Evolutionary conservation across 2,797 vertebrate genomes (phyloP), one percentile per base, ranked within the genome.

Genomic region (Thripadectes ignobilis): DNA sequence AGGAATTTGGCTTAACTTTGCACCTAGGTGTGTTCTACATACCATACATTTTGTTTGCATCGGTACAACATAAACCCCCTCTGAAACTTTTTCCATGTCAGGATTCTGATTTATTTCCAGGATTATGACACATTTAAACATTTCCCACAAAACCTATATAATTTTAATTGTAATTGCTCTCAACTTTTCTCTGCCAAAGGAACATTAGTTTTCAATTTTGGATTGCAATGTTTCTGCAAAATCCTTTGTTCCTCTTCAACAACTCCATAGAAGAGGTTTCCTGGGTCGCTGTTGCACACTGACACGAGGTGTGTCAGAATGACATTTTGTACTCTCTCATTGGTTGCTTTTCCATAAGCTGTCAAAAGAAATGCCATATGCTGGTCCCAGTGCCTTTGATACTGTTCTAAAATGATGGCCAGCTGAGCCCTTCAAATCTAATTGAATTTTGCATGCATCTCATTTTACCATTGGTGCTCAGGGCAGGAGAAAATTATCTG

Each of bases 391-490:
- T 86, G 85, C n/a, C 92, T 95, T 95, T 97, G 95, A 94, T 91
- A 41, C 68, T 72, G 54, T 92, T 94, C 76, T 96, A 88, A 96
- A 95, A 81, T 3, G 76, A 85, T 95, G 93, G 72, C 94, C 83
- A 95, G 93, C 88, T 96, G 94, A 96, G 94, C 80, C 85, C 66
- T 93, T 95, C 90, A 88, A 85, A 90, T 75, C 36, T 97, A 93
- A 92, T 92, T 92, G 88, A 96, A 93, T 95, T 94, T 95, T 95
- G 76, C 88, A 95, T 96, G 92, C 63, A 94, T 95, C 83, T 95
- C 76, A 88, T 68, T 90, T 74, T 88, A 49, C 12, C 36, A 65
- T 29, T 81, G 79, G 51, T 72, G 55, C 51, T 81, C n/a, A 90
- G 73, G 67, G 39, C 59, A 86, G 48, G 26, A 94, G 23, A 19